These are phyloP conservation scores for Athalia cordata DNA, from an alignment of 2,888 invertebrate genomes.

Conservation along the genomic window DNA sequence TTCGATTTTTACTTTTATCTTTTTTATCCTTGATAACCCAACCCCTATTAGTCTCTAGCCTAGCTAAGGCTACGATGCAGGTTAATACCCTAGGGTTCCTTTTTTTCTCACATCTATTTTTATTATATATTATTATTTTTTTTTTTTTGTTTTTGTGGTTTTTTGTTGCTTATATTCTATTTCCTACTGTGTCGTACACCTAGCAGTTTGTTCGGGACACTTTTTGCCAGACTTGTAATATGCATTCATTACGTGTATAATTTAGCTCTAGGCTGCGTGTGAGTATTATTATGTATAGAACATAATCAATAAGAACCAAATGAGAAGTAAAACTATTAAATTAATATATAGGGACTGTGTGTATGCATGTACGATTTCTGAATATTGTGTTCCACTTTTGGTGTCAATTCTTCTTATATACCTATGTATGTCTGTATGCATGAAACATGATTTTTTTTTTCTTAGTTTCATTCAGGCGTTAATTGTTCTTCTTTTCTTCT, in stretches of 20 bases:
- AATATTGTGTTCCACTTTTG: conserved; percentile 30
- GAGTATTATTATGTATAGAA: conserved; percentile 33
- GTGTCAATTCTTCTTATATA: conserved; percentile 26
- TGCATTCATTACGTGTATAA: neutral
- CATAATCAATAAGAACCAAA: conserved; percentile 44
- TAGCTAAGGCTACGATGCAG: conserved; percentile 53
- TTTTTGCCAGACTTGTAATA: conserved; percentile 51
- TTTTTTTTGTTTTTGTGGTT: too few relatives aligned
- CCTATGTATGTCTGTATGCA: neutral
- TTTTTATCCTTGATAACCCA: conserved; percentile 46
- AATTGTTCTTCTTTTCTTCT: neutral
- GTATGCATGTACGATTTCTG: neutral
- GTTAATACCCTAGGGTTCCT: conserved; percentile 49
- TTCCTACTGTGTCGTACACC: conserved; percentile 46
- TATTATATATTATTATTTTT: too few relatives aligned
- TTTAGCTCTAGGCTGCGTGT: conserved; percentile 51
- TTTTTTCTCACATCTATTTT: conserved; percentile 17
- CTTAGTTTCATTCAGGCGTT: neutral
- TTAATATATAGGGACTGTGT: neutral
- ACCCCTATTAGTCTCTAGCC: conserved; percentile 48
- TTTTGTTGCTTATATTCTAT: too few relatives aligned
- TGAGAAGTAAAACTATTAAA: neutral
- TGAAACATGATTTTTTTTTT: neutral
- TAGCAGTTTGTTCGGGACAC: conserved; percentile 53
- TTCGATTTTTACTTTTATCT: conserved; percentile 25